phyloP scores from a whole-genome alignment of 2,113 vertebrate species.

The Neotoma lepida region DNA sequence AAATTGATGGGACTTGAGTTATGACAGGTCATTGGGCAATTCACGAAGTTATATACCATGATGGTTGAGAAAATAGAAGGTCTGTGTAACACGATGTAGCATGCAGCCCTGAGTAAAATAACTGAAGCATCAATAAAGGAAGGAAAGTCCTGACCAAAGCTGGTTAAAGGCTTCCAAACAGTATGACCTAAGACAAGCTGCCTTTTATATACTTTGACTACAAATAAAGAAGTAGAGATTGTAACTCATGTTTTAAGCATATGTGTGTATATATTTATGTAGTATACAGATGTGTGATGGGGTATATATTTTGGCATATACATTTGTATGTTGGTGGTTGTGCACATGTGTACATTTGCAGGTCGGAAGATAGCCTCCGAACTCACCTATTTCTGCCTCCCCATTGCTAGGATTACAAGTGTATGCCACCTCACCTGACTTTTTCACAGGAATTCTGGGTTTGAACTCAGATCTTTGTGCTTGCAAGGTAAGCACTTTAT shows the following conservation, averaged over 20 bases:
- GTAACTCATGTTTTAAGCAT: background rate
- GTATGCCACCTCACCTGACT: background rate
- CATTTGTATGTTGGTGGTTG: background rate
- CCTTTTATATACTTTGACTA: background rate
- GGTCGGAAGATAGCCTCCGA: background rate
- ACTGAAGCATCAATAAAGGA: background rate
- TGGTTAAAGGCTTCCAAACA: background rate
- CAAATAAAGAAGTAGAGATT: background rate
- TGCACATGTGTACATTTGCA: background rate
- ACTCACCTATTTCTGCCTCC: no score
- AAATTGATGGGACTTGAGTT: background rate
- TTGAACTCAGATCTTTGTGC: background rate
- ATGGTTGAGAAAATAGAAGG: background rate
- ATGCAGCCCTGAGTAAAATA: background rate
- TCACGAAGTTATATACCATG: background rate
- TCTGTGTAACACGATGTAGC: background rate
- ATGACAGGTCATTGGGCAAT: background rate
- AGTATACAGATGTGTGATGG: background rate
- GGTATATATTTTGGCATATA: background rate
- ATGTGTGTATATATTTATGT: background rate
- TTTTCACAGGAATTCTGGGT: background rate
- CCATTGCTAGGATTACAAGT: background rate
- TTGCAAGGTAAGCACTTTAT: background rate
- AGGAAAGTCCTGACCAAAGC: background rate
- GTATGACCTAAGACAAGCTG: background rate